Evolutionary conservation across 2,888 invertebrate genomes (phyloP), one percentile per base, ranked within the genome.

Genomic region (Euzetes globulus): DNA sequence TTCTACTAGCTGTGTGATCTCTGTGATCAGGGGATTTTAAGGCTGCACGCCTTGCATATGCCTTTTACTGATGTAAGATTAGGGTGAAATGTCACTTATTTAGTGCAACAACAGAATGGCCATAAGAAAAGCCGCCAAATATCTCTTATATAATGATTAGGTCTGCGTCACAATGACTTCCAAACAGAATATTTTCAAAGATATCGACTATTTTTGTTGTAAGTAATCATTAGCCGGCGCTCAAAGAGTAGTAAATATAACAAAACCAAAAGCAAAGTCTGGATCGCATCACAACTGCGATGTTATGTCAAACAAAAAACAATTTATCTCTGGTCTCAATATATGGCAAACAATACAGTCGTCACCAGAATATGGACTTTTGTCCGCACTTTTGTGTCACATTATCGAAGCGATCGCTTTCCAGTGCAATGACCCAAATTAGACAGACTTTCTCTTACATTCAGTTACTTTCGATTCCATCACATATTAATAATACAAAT

Each of bases 381-480:
- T 55, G 55, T 55, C 52, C 52, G 52, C 52, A 52, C 52, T 19
- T 29, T 33, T 60, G 17, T 25, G 17, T 63, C 63, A 25, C 17
- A 13, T 25, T 55, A 55, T 25, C 22, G 19, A 25, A 55, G 19
- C 25, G 15, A 63, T 63, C 17, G 19, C 27, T 63, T 63, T 17
- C 27, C 63, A 29, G 63, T 6, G 63, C 63, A 63, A 17, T 63
- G 63, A 63, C 63, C 63, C 37, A 63, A 63, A 63, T 63, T 63
- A 33, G 63, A 5, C 11, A n/a, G 33, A 63, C 63, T 63, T 63
- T n/a, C 17, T 1, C 63, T 2, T 6, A 37, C 63, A 33, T 2
- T n/a, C 33, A 63, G 11, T 33, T 9, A 1, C 60, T 60, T 13
- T 25, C 22, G 2, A 27, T n/a, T 63, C 25, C 4, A 63, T 19